phyloP scores from a whole-genome alignment of 2,113 vertebrate genomes.

The Albula goreensis region DNA sequence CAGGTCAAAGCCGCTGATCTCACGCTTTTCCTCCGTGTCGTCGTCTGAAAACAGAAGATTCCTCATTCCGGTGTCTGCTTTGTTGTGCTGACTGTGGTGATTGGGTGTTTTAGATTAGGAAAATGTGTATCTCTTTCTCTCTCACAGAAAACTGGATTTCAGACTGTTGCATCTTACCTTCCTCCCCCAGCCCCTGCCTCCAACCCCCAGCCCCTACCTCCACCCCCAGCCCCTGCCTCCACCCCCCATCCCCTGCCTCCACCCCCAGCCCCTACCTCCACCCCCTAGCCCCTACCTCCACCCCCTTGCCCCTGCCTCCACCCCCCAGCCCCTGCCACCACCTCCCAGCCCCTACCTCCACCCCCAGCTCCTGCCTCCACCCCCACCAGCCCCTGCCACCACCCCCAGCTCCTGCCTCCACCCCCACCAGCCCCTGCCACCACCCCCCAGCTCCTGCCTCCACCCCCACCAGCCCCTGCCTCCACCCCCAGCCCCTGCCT shows the following conservation, averaged over 20 bases:
- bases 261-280: too few relatives aligned
- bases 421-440: too few relatives aligned
- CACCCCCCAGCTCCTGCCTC: too few relatives aligned
- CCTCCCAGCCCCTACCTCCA: too few relatives aligned
- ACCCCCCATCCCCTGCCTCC: too few relatives aligned
- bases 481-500: too few relatives aligned
- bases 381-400: background rate
- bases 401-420: too few relatives aligned
- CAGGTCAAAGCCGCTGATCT: background rate
- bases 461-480: too few relatives aligned
- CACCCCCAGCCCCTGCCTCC: background rate
- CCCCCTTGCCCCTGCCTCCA: too few relatives aligned
- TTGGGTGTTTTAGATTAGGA: conserved; percentile 14
- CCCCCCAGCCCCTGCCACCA: too few relatives aligned
- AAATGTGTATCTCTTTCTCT: background rate
- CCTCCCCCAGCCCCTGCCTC: too few relatives aligned
- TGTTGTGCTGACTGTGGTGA: conserved; percentile 21
- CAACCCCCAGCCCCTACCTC: background rate
- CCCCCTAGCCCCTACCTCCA: too few relatives aligned
- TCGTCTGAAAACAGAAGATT: background rate
- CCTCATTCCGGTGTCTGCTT: background rate
- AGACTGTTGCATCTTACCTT: conserved; percentile 6
- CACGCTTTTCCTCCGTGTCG: conserved; percentile 1
- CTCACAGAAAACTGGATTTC: conserved; percentile 1
- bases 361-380: background rate